Base-by-base conservation (phyloP, 2,888 invertebrate genomes). In the Lapara coniferarum region DNA sequence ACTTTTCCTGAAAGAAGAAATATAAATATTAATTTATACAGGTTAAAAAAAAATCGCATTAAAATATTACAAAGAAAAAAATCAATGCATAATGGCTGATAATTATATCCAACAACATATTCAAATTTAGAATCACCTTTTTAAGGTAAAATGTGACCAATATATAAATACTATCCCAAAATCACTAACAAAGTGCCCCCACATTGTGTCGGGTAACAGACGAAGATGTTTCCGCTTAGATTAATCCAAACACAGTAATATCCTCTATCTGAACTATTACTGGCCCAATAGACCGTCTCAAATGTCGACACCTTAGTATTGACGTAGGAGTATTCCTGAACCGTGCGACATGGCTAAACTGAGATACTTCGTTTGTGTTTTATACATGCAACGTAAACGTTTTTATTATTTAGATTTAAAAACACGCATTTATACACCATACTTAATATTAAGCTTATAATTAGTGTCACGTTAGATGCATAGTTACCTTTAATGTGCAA, bases 1-100 rank as follows among this genome's bases (percentile, higher is more conserved):
- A 96, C 92, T 97, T 97, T 94, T 97, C 97, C 97, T 97, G 95
- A 72, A 95, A 95, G 88, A 94, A 90, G 86, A 82, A 77, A 78
- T 73, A 70, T 67, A 66, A 46, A 72, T 59, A 72, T 74, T 75
- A 46, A 44, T 5, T 25, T 6, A 25, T 25, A 25, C 25, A 25
- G 25, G 5, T 37, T 37, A 37, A 7, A 37, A 37, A 37, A 37
- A 37, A 7, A 37, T 8, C 0, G 37, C 10, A 55, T 8, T 0
- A 10, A 4, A 19, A 16, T 8, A 19, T 19, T 10, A 55, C 4
- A 55, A 55, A 16, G 16, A 55, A 2, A 16, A 16, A 19, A 8
- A 10, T 19, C 0, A 8, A 7, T 0, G 37, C 8, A 37, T 37
- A 37, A 2, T 37, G 37, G 37, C 37, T 37, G 37, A 37, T 37